These are phyloP conservation scores for Salmo trutta DNA, from an alignment of 2,797 vertebrate species.

Conservation along the genomic window DNA sequence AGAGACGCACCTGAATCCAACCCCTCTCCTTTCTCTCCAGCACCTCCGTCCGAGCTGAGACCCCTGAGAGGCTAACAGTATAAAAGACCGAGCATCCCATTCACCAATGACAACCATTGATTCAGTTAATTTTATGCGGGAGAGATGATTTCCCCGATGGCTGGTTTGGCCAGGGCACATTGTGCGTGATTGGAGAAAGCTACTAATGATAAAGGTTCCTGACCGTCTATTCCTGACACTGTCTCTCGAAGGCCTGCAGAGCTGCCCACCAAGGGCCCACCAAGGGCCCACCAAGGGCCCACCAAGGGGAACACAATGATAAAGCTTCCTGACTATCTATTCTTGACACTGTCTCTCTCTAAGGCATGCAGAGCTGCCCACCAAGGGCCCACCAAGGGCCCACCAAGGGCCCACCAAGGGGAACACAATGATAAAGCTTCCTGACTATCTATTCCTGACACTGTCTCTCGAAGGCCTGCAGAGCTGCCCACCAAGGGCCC, in stretches of 20 bases:
- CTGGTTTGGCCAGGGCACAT: conserved; percentile 66
- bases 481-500: too few species aligned
- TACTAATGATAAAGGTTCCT: conserved; percentile 67
- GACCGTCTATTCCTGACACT: conserved; percentile 59
- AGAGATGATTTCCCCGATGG: conserved; percentile 78
- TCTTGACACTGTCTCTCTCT: too few species aligned
- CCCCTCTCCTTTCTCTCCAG: conserved; percentile 26
- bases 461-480: too few species aligned
- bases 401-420: too few species aligned
- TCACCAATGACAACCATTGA: conserved; percentile 73
- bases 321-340: too few species aligned
- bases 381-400: too few species aligned
- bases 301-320: conserved; percentile 6
- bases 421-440: too few species aligned
- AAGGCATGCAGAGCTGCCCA: too few species aligned
- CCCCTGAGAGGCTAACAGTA: conserved; percentile 46
- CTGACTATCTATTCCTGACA: too few species aligned
- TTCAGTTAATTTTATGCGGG: conserved; percentile 80
- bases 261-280: background rate
- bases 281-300: too few species aligned
- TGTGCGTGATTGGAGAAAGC: conserved; percentile 53
- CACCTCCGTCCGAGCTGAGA: background rate
- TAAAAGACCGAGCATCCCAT: conserved; percentile 2
- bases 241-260: conserved; percentile 15
- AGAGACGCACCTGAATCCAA: conserved; percentile 59